Evolutionary conservation across 2,113 vertebrate species (phyloP).

Genomic region (Thryonomys swinderianus): DNA sequence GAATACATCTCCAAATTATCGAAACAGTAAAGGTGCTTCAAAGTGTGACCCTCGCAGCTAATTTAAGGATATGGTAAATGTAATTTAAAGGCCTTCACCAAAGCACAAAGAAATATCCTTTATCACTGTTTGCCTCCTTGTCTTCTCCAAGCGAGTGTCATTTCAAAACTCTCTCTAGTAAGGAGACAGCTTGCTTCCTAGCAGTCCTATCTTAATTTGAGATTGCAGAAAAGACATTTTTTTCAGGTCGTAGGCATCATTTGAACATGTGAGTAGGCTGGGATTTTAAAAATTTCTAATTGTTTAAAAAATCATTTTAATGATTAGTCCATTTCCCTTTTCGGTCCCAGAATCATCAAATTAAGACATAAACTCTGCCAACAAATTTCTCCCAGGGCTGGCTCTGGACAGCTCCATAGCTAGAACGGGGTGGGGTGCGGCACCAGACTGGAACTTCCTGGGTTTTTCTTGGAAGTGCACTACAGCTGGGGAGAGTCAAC

Average conservation of each 20-base stretch:
- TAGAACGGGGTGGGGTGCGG: background rate
- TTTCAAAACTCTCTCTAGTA: conserved; percentile 47
- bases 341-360: conserved; percentile 2
- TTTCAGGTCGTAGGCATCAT: conserved; percentile 40
- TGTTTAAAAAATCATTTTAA: background rate
- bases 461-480: background rate
- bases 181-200: conserved; percentile 44
- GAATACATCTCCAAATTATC: conserved; percentile 23
- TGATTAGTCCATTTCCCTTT: background rate
- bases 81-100: conserved; percentile 27
- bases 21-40: conserved; percentile 40
- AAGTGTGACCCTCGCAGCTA: conserved; percentile 41
- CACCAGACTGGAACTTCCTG: background rate
- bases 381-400: background rate
- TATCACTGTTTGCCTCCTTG: background rate
- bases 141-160: background rate
- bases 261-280: conserved; percentile 25
- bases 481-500: background rate
- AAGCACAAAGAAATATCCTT: background rate
- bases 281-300: conserved; percentile 61
- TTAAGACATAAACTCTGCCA: conserved; percentile 43
- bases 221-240: background rate
- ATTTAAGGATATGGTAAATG: conserved; percentile 38
- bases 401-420: background rate
- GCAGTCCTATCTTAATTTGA: background rate